Evolutionary conservation across 2,888 invertebrate species (phyloP), one percentile per base, ranked within the genome.

Genomic region (Hermaeophaga mercurialis): DNA sequence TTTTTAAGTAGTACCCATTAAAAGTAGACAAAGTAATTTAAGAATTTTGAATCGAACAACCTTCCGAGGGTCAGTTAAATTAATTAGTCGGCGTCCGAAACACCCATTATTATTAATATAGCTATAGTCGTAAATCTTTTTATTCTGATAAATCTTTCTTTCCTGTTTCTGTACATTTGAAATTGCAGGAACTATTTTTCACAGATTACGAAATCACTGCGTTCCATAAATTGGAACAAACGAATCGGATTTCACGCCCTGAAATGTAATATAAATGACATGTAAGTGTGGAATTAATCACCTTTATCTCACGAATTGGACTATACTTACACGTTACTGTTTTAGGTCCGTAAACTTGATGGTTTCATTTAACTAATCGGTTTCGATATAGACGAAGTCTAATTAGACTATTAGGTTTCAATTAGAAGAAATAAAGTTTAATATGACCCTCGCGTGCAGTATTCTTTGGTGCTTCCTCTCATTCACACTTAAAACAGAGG

Each of bases 211-310:
- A 19, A 39, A 19, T 39, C 39, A 12, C 22, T 19, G 39, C 39
- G 39, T 39, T 19, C 39, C 17, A 18, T 12, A 24, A n/a, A 18
- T 43, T 9, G 43, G 18, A 24, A 43, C 43, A 43, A 26, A 43
- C 14, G 43, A 26, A 43, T 12, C 12, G 43, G 24, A 24, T 43
- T 24, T 43, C 43, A 24, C 43, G 24, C 43, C 43, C 24, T 12
- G 43, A 43, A 43, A 24, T 24, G 43, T 26, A 24, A 43, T 43
- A 43, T 43, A 24, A 43, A 43, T 26, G 43, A 43, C 43, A 24
- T 26, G 14, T 43, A 43, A 24, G 43, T 43, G 6, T 11, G 22
- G 11, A 43, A 24, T 43, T 43, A 43, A 43, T 43, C 43, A 43
- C 43, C 18, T 43, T 43, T 43, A 43, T 43, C 43, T 43, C 43